Evolutionary conservation across 2,797 vertebrate genomes (phyloP).

Genomic region (Gobio occitaniae): DNA sequence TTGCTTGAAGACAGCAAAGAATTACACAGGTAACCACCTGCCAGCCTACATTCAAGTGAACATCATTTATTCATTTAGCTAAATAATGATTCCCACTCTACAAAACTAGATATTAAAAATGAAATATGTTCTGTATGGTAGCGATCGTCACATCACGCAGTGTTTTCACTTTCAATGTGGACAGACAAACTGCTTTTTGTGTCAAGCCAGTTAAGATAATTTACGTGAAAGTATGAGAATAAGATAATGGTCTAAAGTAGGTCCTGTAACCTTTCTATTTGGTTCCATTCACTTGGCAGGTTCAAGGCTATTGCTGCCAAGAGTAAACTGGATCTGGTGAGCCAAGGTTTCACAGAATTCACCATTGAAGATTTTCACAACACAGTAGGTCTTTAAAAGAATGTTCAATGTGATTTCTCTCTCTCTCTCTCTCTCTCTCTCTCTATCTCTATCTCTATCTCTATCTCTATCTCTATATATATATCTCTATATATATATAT

Average conservation of each 20-base stretch:
- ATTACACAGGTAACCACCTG: constrained; percentile 80
- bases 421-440: too few relatives aligned
- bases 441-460: too few relatives aligned
- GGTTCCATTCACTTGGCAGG: constrained; percentile 68
- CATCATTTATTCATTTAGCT: background rate
- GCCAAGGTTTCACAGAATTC: constrained; percentile 93
- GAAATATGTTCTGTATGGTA: background rate
- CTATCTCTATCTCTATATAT: too few relatives aligned
- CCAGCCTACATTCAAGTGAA: background rate
- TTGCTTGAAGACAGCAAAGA: constrained; percentile 90
- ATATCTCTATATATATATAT: too few relatives aligned
- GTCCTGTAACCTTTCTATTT: background rate
- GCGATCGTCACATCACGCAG: background rate
- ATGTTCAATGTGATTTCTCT: background rate
- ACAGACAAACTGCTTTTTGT: background rate
- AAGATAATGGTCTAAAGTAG: background rate
- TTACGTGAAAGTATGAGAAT: background rate
- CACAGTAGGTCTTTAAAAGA: constrained; percentile 74
- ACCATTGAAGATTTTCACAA: constrained; percentile 97
- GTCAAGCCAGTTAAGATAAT: background rate
- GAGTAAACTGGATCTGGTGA: constrained; percentile 92
- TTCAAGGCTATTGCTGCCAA: constrained; percentile 91
- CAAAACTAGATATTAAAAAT: background rate
- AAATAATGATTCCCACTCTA: background rate
- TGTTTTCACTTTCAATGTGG: background rate